These are phyloP conservation scores for Rafetus swinhoei DNA, from an alignment of 2,113 vertebrate species.

Conservation along the genomic window DNA sequence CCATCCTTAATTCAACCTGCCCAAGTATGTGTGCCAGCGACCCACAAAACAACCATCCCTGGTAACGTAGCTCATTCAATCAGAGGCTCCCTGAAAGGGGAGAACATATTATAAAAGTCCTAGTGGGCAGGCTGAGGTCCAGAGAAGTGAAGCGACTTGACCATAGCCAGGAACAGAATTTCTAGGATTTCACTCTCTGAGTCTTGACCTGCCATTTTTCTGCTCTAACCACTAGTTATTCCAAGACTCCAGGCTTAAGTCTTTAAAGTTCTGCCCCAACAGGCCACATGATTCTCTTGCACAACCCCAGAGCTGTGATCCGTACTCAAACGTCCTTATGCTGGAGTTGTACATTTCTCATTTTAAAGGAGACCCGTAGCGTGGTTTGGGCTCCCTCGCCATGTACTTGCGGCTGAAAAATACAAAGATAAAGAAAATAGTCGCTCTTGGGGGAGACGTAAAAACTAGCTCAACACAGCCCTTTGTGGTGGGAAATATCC, in stretches of 20 bases:
- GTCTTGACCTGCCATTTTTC: neutral
- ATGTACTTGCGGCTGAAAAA: neutral
- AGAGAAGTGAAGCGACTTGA: neutral
- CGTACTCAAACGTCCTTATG: neutral
- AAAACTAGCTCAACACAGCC: neutral
- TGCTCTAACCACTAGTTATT: rapidly evolving
- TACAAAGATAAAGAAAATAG: rapidly evolving
- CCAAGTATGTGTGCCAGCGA: neutral
- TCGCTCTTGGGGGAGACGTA: neutral
- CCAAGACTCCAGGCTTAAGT: neutral
- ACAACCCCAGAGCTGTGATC: neutral
- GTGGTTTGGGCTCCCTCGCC: rapidly evolving
- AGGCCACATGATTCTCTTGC: neutral
- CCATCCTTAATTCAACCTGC: neutral
- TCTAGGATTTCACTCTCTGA: neutral
- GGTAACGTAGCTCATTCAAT: neutral
- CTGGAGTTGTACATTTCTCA: neutral
- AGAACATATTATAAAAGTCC: neutral
- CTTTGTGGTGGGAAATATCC: neutral
- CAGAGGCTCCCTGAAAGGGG: neutral
- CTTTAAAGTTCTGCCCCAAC: neutral
- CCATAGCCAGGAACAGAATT: neutral
- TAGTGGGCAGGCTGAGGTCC: neutral
- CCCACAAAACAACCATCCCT: neutral
- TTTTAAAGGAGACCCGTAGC: neutral